Evolutionary conservation across 2,113 vertebrate species (phyloP).

Genomic region (Aptenodytes forsteri): DNA sequence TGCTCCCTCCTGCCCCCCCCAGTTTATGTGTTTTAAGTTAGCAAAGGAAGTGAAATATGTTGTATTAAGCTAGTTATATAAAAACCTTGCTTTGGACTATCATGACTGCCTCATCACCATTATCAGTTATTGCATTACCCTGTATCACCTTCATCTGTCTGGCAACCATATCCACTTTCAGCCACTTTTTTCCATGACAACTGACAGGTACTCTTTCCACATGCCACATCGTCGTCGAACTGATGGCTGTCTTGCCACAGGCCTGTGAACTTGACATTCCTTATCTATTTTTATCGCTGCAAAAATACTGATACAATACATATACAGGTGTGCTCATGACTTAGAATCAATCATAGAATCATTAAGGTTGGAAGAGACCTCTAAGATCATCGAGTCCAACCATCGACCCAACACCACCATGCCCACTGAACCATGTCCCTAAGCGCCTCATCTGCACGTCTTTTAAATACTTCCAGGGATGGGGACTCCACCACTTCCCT

Average conservation of each 20-base stretch:
- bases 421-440: too few species aligned
- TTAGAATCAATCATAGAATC: too few species aligned
- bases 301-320: neutral
- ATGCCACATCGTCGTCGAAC: neutral
- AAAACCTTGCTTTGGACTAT: neutral
- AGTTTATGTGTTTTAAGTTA: neutral
- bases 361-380: too few species aligned
- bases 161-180: neutral
- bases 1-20: neutral
- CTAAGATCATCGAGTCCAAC: too few species aligned
- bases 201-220: neutral
- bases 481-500: too few species aligned
- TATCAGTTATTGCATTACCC: neutral
- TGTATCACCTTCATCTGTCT: neutral
- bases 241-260: neutral
- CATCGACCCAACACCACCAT: too few species aligned
- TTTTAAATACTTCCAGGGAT: too few species aligned
- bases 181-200: neutral
- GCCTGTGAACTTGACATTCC: neutral
- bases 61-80: neutral
- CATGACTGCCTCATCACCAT: neutral
- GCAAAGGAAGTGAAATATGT: neutral
- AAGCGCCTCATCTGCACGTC: too few species aligned
- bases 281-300: neutral
- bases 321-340: fast-evolving